Evolutionary conservation across 2,888 invertebrate species (phyloP), one percentile per base, ranked within the genome.

Genomic region (Plagiodera versicolora): DNA sequence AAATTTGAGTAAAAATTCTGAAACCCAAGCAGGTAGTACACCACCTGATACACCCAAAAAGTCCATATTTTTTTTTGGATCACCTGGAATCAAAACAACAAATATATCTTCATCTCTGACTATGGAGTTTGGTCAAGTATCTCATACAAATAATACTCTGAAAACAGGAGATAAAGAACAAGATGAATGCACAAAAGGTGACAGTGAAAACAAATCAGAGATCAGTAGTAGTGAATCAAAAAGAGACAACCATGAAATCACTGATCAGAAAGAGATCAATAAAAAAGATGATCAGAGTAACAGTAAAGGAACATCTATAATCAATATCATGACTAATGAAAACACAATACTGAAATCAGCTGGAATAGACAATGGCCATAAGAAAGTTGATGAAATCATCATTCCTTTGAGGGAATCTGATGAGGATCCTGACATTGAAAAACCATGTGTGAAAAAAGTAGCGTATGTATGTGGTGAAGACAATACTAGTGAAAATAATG

Each of bases 1-100:
- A 24, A 51, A 18, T 17, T 30, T 28, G 50, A 30, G 18, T 50
- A 47, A 17, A 32, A 8, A 20, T 48, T 14, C 39, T 39, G 14
- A 39, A 39, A 14, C 14, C 14, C 47, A 58, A 8, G 57, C 48
- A 20, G 32, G 19, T 16, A 51, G 54, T 16, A 56, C 59, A 5
- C 51, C 58, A 28, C 24, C 74, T 58, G 77, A 80, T 1, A 19
- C 57, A 44, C 54, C 66, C 24, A 67, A 67, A 58, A 69, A 72
- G 44, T 74, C 78, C 1, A 77, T 76, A 11, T 82, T 83, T 68
- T 83, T 83, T 67, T 82, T 83, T 66, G 83, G 82, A 45, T 81
- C 82, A 1, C 80, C 81, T 65, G 71, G 81, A 5, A 81, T 79
- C 69, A 56, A 46, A 51, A 63, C 9, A 39, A 53, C 58, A 4